A percentile compares a stretch with the other conserved stretches of the same genome.
Evolutionary conservation across 2,113 vertebrate species (phyloP).

Genomic region (Neogale vison): DNA sequence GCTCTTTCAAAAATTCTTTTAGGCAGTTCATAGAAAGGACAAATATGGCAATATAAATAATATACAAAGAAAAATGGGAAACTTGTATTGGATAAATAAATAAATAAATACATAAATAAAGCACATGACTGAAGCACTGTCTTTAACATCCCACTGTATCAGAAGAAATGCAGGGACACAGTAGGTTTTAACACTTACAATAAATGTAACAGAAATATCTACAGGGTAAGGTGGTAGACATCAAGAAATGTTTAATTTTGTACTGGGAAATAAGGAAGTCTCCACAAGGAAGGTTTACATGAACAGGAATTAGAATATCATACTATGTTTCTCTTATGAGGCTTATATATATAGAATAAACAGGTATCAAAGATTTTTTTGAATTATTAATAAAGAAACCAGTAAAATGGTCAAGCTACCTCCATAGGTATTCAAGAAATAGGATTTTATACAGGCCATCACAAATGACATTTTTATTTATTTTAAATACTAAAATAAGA

Average conservation of each 20-base stretch:
- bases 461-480: neutral
- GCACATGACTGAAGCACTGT: neutral
- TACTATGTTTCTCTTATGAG: neutral
- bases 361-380: neutral
- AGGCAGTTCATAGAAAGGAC: slow-evolving; percentile 14
- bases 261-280: neutral
- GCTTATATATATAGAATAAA: neutral
- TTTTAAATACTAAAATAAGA: neutral
- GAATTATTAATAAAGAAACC: neutral
- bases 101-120: neutral
- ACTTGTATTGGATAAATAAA: neutral
- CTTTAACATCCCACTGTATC: neutral
- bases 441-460: neutral
- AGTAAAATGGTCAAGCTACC: neutral
- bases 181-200: neutral
- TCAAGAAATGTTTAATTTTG: neutral
- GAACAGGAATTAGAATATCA: neutral
- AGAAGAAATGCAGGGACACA: neutral
- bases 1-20: neutral
- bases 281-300: neutral
- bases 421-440: neutral
- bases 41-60: slow-evolving; percentile 1
- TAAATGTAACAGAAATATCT: neutral
- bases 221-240: neutral
- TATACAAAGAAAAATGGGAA: neutral